These are phyloP conservation scores for Nicator chloris DNA, from an alignment of 2,113 vertebrate species.

Conservation along the genomic window DNA sequence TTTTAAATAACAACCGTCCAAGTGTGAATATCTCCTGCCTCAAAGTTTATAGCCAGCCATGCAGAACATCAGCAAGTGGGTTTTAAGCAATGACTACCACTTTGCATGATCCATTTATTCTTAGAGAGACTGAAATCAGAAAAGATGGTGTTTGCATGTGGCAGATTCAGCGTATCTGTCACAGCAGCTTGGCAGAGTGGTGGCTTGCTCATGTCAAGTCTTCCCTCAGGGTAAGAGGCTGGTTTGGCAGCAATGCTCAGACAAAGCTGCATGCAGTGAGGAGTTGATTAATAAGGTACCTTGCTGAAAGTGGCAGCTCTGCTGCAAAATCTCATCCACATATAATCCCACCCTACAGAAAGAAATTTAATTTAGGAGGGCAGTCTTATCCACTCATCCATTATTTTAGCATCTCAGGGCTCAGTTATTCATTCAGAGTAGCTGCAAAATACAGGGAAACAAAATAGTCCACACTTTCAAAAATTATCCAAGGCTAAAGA, in stretches of 20 bases:
- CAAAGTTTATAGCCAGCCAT: background rate
- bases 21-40: background rate
- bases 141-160: background rate
- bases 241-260: background rate
- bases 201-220: background rate
- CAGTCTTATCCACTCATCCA: background rate
- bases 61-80: background rate
- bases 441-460: background rate
- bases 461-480: background rate
- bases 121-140: background rate
- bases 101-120: background rate
- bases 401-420: background rate
- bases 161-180: background rate
- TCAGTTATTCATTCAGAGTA: background rate
- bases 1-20: background rate
- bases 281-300: constrained; percentile 14
- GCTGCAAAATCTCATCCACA: background rate
- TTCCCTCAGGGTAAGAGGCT: background rate
- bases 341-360: constrained; percentile 8
- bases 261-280: background rate
- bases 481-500: background rate
- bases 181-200: background rate
- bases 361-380: background rate
- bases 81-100: background rate
- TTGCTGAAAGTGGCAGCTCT: background rate